Base-by-base conservation (phyloP, 2,797 vertebrate genomes). In the Balearica regulorum region DNA sequence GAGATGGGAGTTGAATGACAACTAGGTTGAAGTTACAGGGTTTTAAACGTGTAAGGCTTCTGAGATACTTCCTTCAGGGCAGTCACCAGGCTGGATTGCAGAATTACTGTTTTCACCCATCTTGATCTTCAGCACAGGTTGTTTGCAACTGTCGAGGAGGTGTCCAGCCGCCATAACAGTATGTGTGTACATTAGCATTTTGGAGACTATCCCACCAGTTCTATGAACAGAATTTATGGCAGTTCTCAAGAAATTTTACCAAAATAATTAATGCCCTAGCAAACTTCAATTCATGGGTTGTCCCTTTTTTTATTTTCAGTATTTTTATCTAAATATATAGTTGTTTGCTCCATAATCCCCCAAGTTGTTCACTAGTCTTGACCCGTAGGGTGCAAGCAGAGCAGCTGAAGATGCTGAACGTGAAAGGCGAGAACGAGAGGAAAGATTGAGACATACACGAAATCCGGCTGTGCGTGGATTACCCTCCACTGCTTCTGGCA, bases 371-470 rank as follows among this genome's bases (percentile, higher is more conserved):
- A 95, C 92, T 71, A 62, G 43, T 93, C 84, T 86, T 83, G 75
- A 86, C 77, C 62, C 12, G 0, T n/a, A 99, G 99, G 99, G 99
- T 70, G 99, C 99, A 94, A 99, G 99, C 97, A 98, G 99, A 94
- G 99, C 98, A 0, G 98, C 98, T 46, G 99, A 99, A 79, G 99
- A 99, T 39, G 98, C 98, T 6, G 99, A 99, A 83, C 97, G 99
- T 71, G 99, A 99, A 87, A 98, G 99, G 64, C 97, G 99, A 94
- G 99, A 99, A 91, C 96, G 99, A 33, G 99, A 99, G 91, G 99
- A 99, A 79, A 97, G 99, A 49, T 83, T 99, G 95, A 98, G 99
- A 93, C 99, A 99, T 64, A 96, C 98, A 68, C 98, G 99, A 79
- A 99, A 98, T 94, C 98, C 99, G 41, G 98, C 98, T 16, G 97